These are phyloP conservation scores for Hylaeus volcanicus DNA, from an alignment of 1,140 invertebrate species.

Conservation along the genomic window DNA sequence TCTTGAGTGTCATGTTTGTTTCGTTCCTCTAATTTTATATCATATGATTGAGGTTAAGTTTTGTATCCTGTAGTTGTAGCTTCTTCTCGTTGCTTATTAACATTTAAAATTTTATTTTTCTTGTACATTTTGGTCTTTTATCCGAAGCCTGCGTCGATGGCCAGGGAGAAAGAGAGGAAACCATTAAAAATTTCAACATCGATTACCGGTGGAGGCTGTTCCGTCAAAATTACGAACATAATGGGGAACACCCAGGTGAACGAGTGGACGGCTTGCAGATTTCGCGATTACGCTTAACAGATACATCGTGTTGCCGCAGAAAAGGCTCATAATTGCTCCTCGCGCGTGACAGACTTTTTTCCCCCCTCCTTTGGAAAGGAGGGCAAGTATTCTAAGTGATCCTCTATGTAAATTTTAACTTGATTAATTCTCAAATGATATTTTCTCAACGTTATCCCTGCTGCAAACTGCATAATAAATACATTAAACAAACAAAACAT, in stretches of 20 bases:
- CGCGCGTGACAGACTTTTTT: background rate
- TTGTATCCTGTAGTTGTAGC: no score
- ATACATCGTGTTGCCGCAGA: conserved; percentile 19
- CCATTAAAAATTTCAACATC: conserved; percentile 32
- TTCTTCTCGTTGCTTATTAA: no score
- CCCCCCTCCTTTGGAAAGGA: no score
- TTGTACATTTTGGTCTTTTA: background rate
- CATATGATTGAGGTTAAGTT: background rate
- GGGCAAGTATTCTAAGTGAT: no score
- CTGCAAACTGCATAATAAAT: no score
- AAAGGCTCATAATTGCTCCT: conserved; percentile 23
- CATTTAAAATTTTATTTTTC: no score
- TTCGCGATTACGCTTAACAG: conserved; percentile 38
- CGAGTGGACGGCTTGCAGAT: conserved; percentile 8
- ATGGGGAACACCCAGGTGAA: conserved; percentile 38
- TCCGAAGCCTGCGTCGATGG: background rate
- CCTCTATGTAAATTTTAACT: no score
- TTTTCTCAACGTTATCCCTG: no score
- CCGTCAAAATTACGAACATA: conserved; percentile 33
- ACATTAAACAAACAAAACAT: no score
- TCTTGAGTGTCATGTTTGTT: background rate
- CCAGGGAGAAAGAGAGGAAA: background rate
- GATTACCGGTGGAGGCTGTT: conserved; percentile 22
- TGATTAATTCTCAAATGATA: no score
- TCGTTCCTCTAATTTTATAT: background rate